Percentiles rank a stretch among this genome's conserved stretches.
phyloP scores from a whole-genome alignment of 2,113 vertebrate species.

The Strigops habroptila region DNA sequence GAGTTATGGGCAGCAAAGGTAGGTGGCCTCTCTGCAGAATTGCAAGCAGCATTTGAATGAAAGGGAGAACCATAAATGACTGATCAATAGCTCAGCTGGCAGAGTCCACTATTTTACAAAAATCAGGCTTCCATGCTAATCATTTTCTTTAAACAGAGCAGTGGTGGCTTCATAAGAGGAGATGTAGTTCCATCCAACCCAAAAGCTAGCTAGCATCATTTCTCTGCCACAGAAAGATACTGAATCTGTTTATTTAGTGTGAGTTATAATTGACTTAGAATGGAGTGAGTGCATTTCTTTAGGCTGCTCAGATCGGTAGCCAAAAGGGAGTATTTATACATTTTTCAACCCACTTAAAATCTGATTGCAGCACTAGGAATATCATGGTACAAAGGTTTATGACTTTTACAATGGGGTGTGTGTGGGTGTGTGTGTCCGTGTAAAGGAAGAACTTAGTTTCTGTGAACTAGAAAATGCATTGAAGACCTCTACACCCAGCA shows the following conservation, averaged over 20 bases:
- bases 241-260: neutral
- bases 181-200: neutral
- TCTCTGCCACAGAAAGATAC: neutral
- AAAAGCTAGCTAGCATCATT: neutral
- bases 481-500: neutral
- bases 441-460: neutral
- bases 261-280: slow-evolving; percentile 10
- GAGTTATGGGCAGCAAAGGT: neutral
- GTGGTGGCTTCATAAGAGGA: neutral
- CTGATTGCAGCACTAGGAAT: neutral
- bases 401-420: neutral
- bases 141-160: neutral
- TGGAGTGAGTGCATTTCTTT: neutral
- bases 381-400: neutral
- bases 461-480: neutral
- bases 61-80: neutral
- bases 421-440: neutral
- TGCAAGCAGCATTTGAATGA: neutral
- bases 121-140: neutral
- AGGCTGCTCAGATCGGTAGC: neutral
- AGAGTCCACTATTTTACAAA: neutral
- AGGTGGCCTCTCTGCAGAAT: neutral
- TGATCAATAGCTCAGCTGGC: neutral
- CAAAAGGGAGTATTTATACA: neutral
- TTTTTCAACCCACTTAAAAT: neutral